phyloP scores from a whole-genome alignment of 1,140 invertebrate genomes.

The Eriosoma lanigerum region DNA sequence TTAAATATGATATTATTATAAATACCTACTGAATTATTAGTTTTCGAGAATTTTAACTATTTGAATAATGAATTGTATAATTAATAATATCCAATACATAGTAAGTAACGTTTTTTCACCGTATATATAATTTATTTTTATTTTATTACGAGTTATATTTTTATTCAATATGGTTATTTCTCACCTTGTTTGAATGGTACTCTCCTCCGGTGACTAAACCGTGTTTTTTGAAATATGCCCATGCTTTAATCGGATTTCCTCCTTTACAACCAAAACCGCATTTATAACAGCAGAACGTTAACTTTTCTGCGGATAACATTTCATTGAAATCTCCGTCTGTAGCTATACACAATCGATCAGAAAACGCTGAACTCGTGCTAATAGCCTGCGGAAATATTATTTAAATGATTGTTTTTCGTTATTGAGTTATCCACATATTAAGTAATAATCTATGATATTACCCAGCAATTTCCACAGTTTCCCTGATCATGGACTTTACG shows the following conservation, averaged over 20 bases:
- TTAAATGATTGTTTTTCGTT: too few species aligned
- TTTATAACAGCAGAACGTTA: constrained; percentile 60
- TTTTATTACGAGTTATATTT: too few species aligned
- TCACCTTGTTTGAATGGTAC: constrained; percentile 30
- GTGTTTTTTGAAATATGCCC: constrained; percentile 1
- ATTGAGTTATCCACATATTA: constrained; percentile 57
- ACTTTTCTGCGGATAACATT: constrained; percentile 64
- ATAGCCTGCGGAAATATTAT: constrained; percentile 58
- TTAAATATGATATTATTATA: too few species aligned
- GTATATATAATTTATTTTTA: too few species aligned
- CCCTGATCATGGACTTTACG: constrained; percentile 76
- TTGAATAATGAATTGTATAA: too few species aligned
- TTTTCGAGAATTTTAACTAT: too few species aligned
- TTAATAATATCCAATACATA: too few species aligned
- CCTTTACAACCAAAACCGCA: constrained; percentile 50
- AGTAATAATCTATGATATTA: constrained; percentile 54
- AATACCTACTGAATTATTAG: too few species aligned
- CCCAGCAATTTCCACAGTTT: constrained; percentile 69
- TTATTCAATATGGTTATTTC: too few species aligned
- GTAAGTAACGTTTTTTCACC: too few species aligned
- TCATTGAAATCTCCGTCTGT: constrained; percentile 62
- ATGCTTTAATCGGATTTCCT: constrained; percentile 48
- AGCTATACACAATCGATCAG: constrained; percentile 67
- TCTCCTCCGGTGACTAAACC: constrained; percentile 49
- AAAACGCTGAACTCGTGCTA: constrained; percentile 62